Evolutionary conservation across 2,113 vertebrate genomes (phyloP).

Genomic region (Chaenocephalus aceratus): DNA sequence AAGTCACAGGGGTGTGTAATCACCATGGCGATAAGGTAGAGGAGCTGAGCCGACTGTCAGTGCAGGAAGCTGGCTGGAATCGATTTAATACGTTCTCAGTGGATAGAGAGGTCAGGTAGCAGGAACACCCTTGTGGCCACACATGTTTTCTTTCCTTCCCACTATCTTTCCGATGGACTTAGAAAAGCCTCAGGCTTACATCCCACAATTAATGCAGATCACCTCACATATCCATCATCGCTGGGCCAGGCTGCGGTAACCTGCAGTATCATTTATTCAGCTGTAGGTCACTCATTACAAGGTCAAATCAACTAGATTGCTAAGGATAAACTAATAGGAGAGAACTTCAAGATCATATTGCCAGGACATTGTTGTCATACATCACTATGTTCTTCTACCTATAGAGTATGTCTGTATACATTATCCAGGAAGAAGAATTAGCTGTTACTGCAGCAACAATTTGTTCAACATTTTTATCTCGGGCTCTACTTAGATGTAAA

Average conservation of each 20-base stretch:
- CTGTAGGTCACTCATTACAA: slow-evolving; percentile 29
- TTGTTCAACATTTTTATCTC: neutral
- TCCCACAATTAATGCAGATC: slow-evolving; percentile 50
- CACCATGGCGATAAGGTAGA: slow-evolving; percentile 70
- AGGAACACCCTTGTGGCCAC: slow-evolving; percentile 39
- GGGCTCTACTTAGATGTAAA: neutral
- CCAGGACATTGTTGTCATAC: neutral
- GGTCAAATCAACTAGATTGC: slow-evolving; percentile 6
- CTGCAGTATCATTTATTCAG: slow-evolving; percentile 30
- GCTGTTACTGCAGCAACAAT: neutral
- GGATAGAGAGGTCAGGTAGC: slow-evolving; percentile 59
- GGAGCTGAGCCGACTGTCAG: slow-evolving; percentile 59
- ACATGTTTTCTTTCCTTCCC: slow-evolving; percentile 44
- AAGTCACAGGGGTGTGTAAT: slow-evolving; percentile 73
- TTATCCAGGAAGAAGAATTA: neutral
- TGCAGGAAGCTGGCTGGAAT: slow-evolving; percentile 58
- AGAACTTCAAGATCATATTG: neutral
- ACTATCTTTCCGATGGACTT: slow-evolving; percentile 37
- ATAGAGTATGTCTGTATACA: neutral
- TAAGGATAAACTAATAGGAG: slow-evolving; percentile 3
- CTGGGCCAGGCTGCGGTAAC: slow-evolving; percentile 20
- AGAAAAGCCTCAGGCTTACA: slow-evolving; percentile 39
- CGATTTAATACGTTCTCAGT: slow-evolving; percentile 61
- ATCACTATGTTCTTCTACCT: neutral
- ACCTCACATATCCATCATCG: slow-evolving; percentile 43